Evolutionary conservation across 2,797 vertebrate species (phyloP), one percentile per base, ranked within the genome.

Genomic region (Peromyscus attwateri): DNA sequence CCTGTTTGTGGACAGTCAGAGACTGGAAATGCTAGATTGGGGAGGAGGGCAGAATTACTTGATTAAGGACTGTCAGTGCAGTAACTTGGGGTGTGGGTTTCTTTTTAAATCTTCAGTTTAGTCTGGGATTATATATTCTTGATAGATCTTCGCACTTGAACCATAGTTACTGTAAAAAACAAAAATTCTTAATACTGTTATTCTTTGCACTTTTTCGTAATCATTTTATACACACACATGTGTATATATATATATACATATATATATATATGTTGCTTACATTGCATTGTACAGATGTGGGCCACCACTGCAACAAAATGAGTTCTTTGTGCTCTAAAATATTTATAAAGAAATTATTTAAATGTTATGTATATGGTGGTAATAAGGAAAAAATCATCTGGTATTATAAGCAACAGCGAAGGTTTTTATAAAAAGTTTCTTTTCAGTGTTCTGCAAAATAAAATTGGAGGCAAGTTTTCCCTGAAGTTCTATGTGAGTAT

Each of bases 281-380:
- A 95, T 98, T 99, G 79, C 89, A 92, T 98, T 99, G 98, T 99
- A 99, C 97, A 98, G 97, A 97, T 98, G 98, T 98, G 97, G 94
- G 97, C 97, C 98, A 98, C 97, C 96, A 98, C 97, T 98, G 97
- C 98, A 98, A 98, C 95, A 93, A 97, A 98, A 95, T 96, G 82
- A 95, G 97, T 95, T 97, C 98, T 98, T 96, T 98, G 98, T 98
- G 94, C 97, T 98, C 98, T 98, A 92, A 98, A 98, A 95, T 99
- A 99, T 99, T 99, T 99, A 98, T 99, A 98, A 98, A 97, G 96
- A 96, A 97, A 97, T 97, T 98, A 98, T 98, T 98, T 98, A 98
- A 98, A 97, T 98, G 96, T 97, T 98, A 97, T 99, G 98, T 99
- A 99, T 99, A 99, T 99, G 98, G 97, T 92, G 98, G 98, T 98